Conservation (phyloP, 2,113 vertebrate genomes). For the Grammomys surdaster region DNA sequence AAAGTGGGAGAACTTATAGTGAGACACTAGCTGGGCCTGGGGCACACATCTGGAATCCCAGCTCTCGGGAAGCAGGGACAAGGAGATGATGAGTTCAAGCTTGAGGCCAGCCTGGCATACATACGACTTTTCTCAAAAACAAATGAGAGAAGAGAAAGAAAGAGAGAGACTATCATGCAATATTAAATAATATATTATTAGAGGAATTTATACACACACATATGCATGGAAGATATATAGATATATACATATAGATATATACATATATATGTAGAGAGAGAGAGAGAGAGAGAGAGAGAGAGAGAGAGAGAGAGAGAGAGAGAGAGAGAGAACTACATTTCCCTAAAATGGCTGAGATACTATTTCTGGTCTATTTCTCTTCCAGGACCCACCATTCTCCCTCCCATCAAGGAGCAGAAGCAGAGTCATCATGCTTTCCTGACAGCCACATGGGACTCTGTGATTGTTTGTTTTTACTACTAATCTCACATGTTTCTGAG, state of each 20-base stretch:
- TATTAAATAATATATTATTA: neutral
- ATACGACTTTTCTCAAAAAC: neutral
- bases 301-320: too few relatives aligned
- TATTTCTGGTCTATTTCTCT: slow-evolving; percentile 17
- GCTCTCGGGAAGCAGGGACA: neutral
- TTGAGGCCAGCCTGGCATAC: neutral
- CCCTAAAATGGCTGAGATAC: neutral
- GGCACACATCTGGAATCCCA: neutral
- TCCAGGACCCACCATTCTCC: neutral
- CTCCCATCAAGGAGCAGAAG: neutral
- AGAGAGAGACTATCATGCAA: neutral
- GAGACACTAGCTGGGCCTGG: neutral
- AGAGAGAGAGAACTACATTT: neutral
- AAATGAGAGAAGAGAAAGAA: neutral
- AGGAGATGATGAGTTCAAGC: neutral
- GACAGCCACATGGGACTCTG: neutral
- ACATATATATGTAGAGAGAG: too few relatives aligned
- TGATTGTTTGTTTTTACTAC: neutral
- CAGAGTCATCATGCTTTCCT: neutral
- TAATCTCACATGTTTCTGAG: neutral
- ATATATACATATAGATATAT: too few relatives aligned
- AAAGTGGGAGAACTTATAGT: neutral
- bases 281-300: too few relatives aligned
- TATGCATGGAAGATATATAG: neutral
- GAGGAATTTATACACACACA: neutral